A percentile compares a stretch with the other conserved stretches of the same genome.
Evolutionary conservation across 2,888 invertebrate genomes (phyloP).

Genomic region (Nephrotoma guestfalica): DNA sequence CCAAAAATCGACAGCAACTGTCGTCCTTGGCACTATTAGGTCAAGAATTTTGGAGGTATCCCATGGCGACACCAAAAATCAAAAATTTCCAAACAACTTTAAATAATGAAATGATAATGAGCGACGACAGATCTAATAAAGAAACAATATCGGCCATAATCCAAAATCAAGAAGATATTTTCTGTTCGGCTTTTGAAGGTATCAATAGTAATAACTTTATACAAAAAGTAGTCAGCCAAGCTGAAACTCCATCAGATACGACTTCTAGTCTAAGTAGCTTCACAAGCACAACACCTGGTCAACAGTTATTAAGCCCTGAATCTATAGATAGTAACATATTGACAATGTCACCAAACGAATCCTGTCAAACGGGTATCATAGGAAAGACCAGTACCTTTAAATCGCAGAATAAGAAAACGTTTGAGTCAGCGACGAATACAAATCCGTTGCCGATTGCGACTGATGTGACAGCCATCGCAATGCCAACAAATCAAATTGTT

Average conservation of each 20-base stretch:
- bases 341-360: constrained; percentile 55
- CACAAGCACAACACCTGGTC: constrained; percentile 38
- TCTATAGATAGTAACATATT: constrained; percentile 54
- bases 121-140: not conserved
- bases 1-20: constrained; percentile 78
- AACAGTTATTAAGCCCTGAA: constrained; percentile 36
- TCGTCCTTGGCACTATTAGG: constrained; percentile 81
- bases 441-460: constrained; percentile 33
- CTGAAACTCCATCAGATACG: constrained; percentile 45
- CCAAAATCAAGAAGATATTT: not conserved
- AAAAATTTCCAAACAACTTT: constrained; percentile 16
- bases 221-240: constrained; percentile 19
- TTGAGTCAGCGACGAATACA: constrained; percentile 28
- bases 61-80: constrained; percentile 58
- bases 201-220: not conserved
- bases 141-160: constrained; percentile 3
- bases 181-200: not conserved
- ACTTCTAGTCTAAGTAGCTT: constrained; percentile 65
- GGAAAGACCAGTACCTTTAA: constrained; percentile 14
- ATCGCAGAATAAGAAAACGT: not conserved
- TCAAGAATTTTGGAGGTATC: constrained; percentile 73
- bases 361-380: constrained; percentile 17
- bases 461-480: constrained; percentile 43
- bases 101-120: constrained; percentile 30
- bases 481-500: constrained; percentile 7